phyloP scores from a whole-genome alignment of 1,140 invertebrate genomes.

The Holcopasites calliopsidis region DNA sequence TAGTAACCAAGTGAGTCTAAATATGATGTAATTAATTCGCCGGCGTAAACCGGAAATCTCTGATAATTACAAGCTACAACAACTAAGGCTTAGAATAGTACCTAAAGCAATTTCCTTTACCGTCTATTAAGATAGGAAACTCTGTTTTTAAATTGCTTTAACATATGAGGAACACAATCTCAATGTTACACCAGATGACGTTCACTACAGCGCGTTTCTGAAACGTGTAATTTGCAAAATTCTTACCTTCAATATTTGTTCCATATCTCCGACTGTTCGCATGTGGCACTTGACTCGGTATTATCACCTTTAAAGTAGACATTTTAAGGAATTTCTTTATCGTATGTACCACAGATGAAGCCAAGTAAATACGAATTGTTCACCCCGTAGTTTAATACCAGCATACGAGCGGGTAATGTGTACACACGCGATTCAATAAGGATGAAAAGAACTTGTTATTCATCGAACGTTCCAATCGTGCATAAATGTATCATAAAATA shows the following conservation, averaged over 20 bases:
- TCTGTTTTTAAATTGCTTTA: no score
- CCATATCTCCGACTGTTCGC: no score
- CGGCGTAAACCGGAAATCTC: not conserved
- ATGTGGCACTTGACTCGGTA: not conserved
- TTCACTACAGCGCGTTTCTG: not conserved
- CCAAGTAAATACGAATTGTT: conserved; percentile 27
- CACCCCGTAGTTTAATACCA: conserved; percentile 2
- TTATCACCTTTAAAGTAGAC: conserved; percentile 20
- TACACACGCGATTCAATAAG: not conserved
- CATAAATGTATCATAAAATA: no score
- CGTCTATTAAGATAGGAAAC: no score
- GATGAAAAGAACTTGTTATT: conserved; percentile 8
- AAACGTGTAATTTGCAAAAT: not conserved
- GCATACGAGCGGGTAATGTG: not conserved
- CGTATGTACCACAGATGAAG: conserved; percentile 18
- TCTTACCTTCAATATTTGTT: no score
- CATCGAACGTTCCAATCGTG: conserved; percentile 4
- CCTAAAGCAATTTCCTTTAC: no score
- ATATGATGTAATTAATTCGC: not conserved
- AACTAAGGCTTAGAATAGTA: no score
- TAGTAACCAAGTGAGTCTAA: not conserved
- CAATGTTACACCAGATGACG: not conserved
- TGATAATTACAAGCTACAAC: no score
- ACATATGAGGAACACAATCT: no score
- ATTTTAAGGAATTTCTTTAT: conserved; percentile 22